phyloP scores from a whole-genome alignment of 2,888 invertebrate species.

The Drosophila nr. medialis region DNA sequence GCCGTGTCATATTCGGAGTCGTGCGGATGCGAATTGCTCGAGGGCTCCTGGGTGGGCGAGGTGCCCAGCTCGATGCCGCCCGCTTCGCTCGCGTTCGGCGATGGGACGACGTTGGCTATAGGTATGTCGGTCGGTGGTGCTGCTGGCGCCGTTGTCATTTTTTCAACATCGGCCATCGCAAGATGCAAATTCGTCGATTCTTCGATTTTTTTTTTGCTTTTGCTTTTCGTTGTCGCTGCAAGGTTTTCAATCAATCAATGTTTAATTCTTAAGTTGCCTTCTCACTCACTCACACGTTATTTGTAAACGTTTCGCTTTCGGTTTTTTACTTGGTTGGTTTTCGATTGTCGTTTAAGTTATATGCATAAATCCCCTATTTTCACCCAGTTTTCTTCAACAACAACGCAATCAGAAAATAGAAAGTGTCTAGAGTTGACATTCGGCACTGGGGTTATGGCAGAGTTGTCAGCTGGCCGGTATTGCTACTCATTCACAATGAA shows the following conservation, averaged over 20 bases:
- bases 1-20: constrained; percentile 85
- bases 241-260: constrained; percentile 40
- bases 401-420: constrained; percentile 83
- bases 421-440: constrained; percentile 72
- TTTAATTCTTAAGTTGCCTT: constrained; percentile 31
- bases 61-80: constrained; percentile 77
- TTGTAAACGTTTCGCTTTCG: constrained; percentile 14
- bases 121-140: constrained; percentile 74
- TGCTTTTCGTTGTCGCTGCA: constrained; percentile 35
- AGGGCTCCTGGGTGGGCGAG: constrained; percentile 82
- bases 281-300: constrained; percentile 25
- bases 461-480: constrained; percentile 41
- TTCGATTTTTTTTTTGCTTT: constrained; percentile 39
- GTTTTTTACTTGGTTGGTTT: constrained; percentile 9
- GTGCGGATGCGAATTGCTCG: constrained; percentile 84
- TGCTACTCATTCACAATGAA: constrained; percentile 12
- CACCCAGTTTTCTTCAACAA: constrained; percentile 67
- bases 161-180: constrained; percentile 84
- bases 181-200: constrained; percentile 54
- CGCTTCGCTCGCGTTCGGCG: constrained; percentile 55
- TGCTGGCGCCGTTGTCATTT: constrained; percentile 55
- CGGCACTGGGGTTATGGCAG: constrained; percentile 15
- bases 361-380: constrained; percentile 47
- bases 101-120: constrained; percentile 64
- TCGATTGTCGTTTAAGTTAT: constrained; percentile 13